Evolutionary conservation across 1,140 invertebrate genomes (phyloP).

Genomic region (Drosophila cardini): DNA sequence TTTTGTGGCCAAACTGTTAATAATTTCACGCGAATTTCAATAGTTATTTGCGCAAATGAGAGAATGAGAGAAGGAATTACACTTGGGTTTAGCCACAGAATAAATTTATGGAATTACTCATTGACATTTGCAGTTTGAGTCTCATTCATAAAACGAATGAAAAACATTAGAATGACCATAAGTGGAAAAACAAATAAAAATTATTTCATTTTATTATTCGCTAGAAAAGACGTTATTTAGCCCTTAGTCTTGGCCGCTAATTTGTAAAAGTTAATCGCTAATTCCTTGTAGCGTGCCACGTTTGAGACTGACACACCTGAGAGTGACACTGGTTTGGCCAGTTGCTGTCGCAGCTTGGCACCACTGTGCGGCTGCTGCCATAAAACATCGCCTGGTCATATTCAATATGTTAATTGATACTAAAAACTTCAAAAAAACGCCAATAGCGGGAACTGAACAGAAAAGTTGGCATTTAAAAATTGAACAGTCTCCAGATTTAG

Average conservation of each 20-base stretch:
- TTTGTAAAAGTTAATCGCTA: constrained; percentile 52
- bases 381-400: constrained; percentile 54
- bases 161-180: constrained; percentile 62
- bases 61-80: constrained; percentile 2
- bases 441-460: constrained; percentile 18
- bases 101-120: constrained; percentile 60
- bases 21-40: constrained; percentile 68
- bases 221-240: constrained; percentile 27
- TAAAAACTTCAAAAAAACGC: constrained; percentile 60
- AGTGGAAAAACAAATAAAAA: constrained; percentile 54
- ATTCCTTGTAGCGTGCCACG: constrained; percentile 51
- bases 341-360: constrained; percentile 9
- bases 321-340: constrained; percentile 12
- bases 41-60: constrained; percentile 46
- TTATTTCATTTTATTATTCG: constrained; percentile 48
- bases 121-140: constrained; percentile 31
- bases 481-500: constrained; percentile 34
- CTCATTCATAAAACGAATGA: constrained; percentile 44
- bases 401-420: constrained; percentile 75
- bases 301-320: constrained; percentile 44
- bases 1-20: constrained; percentile 34
- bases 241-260: constrained; percentile 50
- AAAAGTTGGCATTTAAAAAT: constrained; percentile 49
- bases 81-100: constrained; percentile 17
- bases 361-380: constrained; percentile 57